Base-by-base conservation (phyloP, 2,797 vertebrate genomes). In the Ispidina lecontei region DNA sequence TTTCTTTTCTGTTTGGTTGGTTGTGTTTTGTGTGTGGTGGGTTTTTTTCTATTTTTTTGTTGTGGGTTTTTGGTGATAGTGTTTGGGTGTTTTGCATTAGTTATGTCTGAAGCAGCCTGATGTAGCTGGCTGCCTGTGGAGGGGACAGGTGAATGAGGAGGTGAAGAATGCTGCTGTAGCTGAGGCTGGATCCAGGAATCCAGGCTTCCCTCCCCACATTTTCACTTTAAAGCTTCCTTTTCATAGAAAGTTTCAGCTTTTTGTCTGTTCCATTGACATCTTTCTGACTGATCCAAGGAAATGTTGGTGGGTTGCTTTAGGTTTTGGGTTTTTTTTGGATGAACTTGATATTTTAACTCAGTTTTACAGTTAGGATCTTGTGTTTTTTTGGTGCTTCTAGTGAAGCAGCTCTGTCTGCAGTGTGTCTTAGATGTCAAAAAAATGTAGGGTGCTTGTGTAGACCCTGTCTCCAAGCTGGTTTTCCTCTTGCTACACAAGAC, bases 281-380 rank as follows among this genome's bases (percentile, higher is more conserved):
- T 65, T 75, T 19, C 59, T 68, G 31, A 20, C 33, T 47, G 26
- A 37, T n/a, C 14, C 43, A 58, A 47, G 14, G 51, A 19, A 25
- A 35, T 1, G 6, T 19, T 39, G 37, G 37, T 39, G 6, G 37
- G 6, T 39, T 39, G 37, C 37, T 39, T 39, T 39, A 39, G 14
- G 6, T 14, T 39, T 39, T 39, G 37, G 3, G 9, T 16, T 26
- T 17, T 52, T 47, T 76, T 9, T 10, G 6, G 14, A 39, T 89
- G 29, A 47, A 44, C 29, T 33, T 9, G 4, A 1, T 20, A 1
- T 60, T 79, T 70, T 41, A 68, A 58, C 19, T 64, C 2, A 5
- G 6, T 22, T 13, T 20, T 69, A 47, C 0, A 11, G 46, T 19
- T 54, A 25, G 0, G 7, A 39, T 39, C 37, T 39, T 39, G 37